Evolutionary conservation across 2,797 vertebrate species (phyloP), one percentile per base, ranked within the genome.

Genomic region (Netta rufina): DNA sequence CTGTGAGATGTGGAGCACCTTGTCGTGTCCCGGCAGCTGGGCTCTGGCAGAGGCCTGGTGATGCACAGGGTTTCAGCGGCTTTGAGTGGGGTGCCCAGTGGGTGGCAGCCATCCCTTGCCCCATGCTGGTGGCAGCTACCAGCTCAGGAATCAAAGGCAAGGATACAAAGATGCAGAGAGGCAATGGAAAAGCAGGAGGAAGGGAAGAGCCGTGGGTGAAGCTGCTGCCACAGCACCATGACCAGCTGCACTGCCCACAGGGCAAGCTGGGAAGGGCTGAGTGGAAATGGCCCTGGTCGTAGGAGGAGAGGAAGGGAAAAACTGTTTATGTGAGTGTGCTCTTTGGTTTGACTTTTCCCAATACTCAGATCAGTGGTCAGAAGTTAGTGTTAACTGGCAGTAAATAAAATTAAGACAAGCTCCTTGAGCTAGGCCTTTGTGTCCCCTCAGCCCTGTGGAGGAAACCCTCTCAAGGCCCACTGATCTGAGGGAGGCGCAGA

Each of bases 401-500:
- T 75, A 47, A 64, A 32, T 75, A 36, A 49, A 13, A 19, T 9
- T 20, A 20, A 41, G 43, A 72, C 41, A 61, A 58, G 6, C 8
- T 9, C 13, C 7, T 3, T 0, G 4, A 19, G 19, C 36, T 2
- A 5, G 58, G 14, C 32, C 20, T 47, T 27, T 39, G 39, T 70
- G 28, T 64, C 62, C 30, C 39, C 39, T 65, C 62, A 65, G 6
- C 13, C 11, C 39, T 13, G 27, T 43, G 28, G 73, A 84, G n/a
- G 25, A 39, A n/a, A 51, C 51, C 49, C 25, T 54, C 39, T 51
- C 33, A 49, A 61, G 56, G 11, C 47, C 25, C 17, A 3, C 38
- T 7, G 38, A 49, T 49, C 0, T 0, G 0, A 21, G 58, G 1
- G 3, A 25, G 36, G 67, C 13, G 43, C 49, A 4, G 1, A 2